A percentile compares a stretch with the other conserved stretches of the same genome.
Evolutionary conservation across 1,140 invertebrate genomes (phyloP).

Genomic region (Cotesia chilonis): DNA sequence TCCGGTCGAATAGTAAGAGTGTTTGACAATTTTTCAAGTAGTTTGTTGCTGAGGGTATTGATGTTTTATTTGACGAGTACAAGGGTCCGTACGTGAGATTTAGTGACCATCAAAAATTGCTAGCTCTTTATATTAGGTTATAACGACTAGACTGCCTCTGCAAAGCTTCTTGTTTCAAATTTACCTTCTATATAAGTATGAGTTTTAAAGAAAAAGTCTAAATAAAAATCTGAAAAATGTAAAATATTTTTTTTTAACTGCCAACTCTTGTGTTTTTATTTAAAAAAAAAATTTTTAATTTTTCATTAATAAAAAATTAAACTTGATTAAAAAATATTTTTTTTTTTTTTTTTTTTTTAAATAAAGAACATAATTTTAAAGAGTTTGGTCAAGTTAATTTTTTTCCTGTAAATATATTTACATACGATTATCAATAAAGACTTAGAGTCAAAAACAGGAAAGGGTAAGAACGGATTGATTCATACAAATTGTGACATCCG

Average conservation of each 20-base stretch:
- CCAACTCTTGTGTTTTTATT: too few relatives aligned
- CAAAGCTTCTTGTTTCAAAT: constrained; percentile 57
- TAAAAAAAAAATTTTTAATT: too few relatives aligned
- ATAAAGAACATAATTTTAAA: too few relatives aligned
- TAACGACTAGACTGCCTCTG: constrained; percentile 53
- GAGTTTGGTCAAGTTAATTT: constrained; percentile 6
- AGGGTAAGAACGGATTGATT: constrained; percentile 43
- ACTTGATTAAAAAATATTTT: too few relatives aligned
- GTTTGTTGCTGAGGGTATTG: constrained; percentile 60
- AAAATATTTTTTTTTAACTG: too few relatives aligned
- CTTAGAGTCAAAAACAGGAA: constrained; percentile 39
- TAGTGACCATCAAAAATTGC: constrained; percentile 32
- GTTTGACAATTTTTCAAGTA: constrained; percentile 24
- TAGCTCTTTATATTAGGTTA: constrained; percentile 37
- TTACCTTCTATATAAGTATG: constrained; percentile 42
- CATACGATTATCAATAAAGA: constrained; percentile 39
- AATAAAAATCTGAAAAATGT: constrained; percentile 4
- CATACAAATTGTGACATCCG: constrained; percentile 50
- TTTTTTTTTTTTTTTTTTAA: too few relatives aligned
- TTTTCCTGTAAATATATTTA: constrained; percentile 36
- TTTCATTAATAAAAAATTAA: too few relatives aligned
- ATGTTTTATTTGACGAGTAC: constrained; percentile 58
- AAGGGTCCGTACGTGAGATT: constrained; percentile 34
- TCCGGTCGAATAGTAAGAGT: constrained; percentile 34
- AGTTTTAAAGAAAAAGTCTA: constrained; percentile 42